Percentiles rank a stretch among this genome's conserved stretches.
phyloP scores from a whole-genome alignment of 1,140 invertebrate genomes.

The Trachymyrmex cornetzi region DNA sequence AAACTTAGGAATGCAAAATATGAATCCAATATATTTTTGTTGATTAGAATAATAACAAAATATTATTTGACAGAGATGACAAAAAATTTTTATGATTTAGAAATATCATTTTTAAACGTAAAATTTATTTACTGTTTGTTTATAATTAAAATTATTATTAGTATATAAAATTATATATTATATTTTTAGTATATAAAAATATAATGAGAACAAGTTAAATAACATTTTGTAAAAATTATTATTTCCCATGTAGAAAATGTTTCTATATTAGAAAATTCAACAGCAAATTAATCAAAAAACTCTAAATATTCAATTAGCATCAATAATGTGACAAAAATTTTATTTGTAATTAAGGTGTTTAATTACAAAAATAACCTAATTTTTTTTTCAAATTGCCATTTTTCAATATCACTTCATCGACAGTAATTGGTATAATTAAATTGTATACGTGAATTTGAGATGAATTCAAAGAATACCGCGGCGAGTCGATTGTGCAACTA shows the following conservation, averaged over 20 bases:
- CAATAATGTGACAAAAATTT: neutral
- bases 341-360: neutral
- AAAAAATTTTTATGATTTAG: neutral
- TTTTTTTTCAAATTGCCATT: neutral
- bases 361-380: neutral
- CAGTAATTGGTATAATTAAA: neutral
- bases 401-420: neutral
- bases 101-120: neutral
- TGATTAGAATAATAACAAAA: neutral
- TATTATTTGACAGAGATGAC: neutral
- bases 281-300: neutral
- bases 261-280: neutral
- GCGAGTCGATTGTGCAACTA: neutral
- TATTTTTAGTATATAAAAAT: neutral
- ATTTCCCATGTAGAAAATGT: neutral
- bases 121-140: neutral
- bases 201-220: neutral
- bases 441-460: neutral
- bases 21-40: neutral
- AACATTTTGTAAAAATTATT: neutral
- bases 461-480: neutral
- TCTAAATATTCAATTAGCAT: neutral
- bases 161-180: neutral
- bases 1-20: neutral
- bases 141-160: neutral